Evolutionary conservation across 2,113 vertebrate genomes (phyloP).

Genomic region (Sardina pilchardus): DNA sequence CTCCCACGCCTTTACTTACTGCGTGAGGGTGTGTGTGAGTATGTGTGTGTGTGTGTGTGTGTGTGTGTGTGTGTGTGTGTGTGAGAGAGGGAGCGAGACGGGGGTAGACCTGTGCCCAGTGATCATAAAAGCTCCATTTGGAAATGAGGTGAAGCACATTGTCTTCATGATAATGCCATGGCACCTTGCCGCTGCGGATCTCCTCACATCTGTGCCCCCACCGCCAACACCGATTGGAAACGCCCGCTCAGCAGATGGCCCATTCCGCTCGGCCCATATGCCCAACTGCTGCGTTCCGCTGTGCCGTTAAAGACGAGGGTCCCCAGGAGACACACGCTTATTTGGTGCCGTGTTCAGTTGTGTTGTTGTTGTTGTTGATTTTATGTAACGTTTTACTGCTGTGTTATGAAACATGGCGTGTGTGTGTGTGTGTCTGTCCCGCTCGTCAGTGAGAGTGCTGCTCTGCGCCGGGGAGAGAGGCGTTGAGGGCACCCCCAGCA

Average conservation of each 20-base stretch:
- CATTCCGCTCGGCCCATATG: not conserved
- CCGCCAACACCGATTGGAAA: not conserved
- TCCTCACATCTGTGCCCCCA: not conserved
- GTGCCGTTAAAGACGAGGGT: not conserved
- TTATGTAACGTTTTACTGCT: not conserved
- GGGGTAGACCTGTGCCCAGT: not conserved
- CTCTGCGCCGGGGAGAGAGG: not conserved
- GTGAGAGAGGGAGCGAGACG: not conserved
- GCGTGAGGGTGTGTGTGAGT: no score
- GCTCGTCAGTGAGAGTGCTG: not conserved
- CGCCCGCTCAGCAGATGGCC: not conserved
- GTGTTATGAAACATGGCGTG: not conserved
- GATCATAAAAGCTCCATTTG: not conserved
- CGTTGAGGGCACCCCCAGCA: not conserved
- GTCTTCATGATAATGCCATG: not conserved
- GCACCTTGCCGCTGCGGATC: not conserved
- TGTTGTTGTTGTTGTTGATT: not conserved
- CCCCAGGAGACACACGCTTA: not conserved
- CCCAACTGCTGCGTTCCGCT: not conserved
- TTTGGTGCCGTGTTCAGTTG: not conserved
- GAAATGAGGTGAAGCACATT: not conserved
- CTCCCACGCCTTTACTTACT: not conserved
- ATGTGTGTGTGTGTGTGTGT: no score
- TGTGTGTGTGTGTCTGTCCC: no score
- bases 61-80: no score